These are phyloP conservation scores for Gavia stellata DNA, from an alignment of 2,113 vertebrate genomes.

Conservation along the genomic window DNA sequence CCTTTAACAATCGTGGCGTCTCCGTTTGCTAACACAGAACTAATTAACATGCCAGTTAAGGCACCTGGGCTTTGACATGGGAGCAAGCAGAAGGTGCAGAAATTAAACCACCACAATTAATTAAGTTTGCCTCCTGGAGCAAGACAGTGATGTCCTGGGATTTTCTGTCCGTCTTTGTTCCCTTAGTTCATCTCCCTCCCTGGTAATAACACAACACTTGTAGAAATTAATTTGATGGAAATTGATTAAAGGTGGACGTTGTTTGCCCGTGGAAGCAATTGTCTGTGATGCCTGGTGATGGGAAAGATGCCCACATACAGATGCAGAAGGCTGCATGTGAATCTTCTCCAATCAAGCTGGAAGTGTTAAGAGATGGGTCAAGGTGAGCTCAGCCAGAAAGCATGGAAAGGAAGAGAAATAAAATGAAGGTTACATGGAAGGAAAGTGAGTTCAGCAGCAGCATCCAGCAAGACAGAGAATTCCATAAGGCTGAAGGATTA, in stretches of 20 bases:
- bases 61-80: slow-evolving; percentile 47
- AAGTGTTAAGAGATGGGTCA: not conserved
- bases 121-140: slow-evolving; percentile 1
- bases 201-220: slow-evolving; percentile 13
- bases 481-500: not conserved
- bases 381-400: not conserved
- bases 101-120: slow-evolving; percentile 65
- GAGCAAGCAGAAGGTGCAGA: slow-evolving; percentile 19
- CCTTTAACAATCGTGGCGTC: not conserved
- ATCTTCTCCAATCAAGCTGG: not conserved
- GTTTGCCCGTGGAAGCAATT: not conserved
- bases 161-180: not conserved
- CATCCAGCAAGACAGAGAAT: not conserved
- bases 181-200: slow-evolving; percentile 30
- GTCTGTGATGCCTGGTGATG: not conserved
- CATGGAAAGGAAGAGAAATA: not conserved
- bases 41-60: slow-evolving; percentile 47
- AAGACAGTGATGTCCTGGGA: not conserved
- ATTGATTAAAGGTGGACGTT: slow-evolving; percentile 33
- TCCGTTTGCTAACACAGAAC: not conserved
- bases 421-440: not conserved
- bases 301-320: not conserved
- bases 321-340: not conserved
- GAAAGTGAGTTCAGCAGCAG: not conserved
- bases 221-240: slow-evolving; percentile 54